Evolutionary conservation across 2,113 vertebrate species (phyloP).

Genomic region (Talpa occidentalis): DNA sequence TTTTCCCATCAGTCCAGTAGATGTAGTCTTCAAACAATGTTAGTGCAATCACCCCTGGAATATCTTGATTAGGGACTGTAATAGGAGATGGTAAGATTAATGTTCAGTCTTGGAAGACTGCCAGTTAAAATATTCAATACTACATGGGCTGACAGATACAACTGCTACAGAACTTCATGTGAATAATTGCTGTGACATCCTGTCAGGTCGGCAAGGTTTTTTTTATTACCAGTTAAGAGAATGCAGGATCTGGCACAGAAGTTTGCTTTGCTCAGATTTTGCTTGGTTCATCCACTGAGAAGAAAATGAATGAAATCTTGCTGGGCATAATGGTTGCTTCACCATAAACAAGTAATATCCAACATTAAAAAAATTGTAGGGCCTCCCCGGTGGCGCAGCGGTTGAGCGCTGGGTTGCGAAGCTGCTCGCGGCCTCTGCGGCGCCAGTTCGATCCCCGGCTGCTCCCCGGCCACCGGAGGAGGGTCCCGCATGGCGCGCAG

Average conservation of each 20-base stretch:
- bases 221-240: constrained; percentile 77
- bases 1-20: constrained; percentile 99
- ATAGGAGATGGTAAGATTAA: constrained; percentile 85
- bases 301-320: constrained; percentile 68
- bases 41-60: constrained; percentile 96
- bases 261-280: constrained; percentile 63
- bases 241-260: constrained; percentile 59
- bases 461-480: too few species aligned
- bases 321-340: constrained; percentile 53
- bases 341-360: constrained; percentile 50
- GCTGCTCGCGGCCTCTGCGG: too few species aligned
- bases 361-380: too few species aligned
- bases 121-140: constrained; percentile 82
- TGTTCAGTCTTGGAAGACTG: constrained; percentile 81
- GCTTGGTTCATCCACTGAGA: constrained; percentile 51
- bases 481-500: too few species aligned
- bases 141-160: constrained; percentile 80
- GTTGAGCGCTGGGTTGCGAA: too few species aligned
- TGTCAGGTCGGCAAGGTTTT: constrained; percentile 71
- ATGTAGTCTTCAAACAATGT: constrained; percentile 98
- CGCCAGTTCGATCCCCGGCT: too few species aligned
- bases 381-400: too few species aligned
- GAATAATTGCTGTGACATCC: constrained; percentile 82
- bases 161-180: constrained; percentile 73
- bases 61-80: constrained; percentile 95